Conservation (phyloP, 2,888 invertebrate species). For the Caenorhabditis afra region DNA sequence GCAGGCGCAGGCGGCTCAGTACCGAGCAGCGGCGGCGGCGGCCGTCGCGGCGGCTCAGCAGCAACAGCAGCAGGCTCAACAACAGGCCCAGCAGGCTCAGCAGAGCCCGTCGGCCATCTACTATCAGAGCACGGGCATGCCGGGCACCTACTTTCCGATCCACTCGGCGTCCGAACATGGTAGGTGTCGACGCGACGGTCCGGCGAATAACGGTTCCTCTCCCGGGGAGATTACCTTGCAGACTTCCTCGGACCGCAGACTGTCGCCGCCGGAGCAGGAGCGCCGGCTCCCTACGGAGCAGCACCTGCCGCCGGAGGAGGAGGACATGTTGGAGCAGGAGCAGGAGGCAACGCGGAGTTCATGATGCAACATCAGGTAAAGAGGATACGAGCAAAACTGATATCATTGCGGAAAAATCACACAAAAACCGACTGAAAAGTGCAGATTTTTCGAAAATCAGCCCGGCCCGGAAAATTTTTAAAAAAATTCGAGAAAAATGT, state of each 20-base stretch:
- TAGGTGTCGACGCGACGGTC: neutral
- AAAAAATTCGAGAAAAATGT: too few species aligned
- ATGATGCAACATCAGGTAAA: slow-evolving; percentile 50
- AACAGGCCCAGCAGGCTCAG: slow-evolving; percentile 13
- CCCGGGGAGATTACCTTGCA: slow-evolving; percentile 51
- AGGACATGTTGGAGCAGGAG: too few species aligned
- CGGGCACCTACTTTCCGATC: slow-evolving; percentile 41
- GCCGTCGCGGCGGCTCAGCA: slow-evolving; percentile 19
- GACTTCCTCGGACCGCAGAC: slow-evolving; percentile 46
- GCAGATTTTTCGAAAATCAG: too few species aligned
- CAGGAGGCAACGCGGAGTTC: slow-evolving; percentile 26
- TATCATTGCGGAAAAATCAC: too few species aligned
- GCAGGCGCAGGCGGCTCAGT: too few species aligned
- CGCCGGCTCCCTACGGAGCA: slow-evolving; percentile 13
- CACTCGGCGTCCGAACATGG: slow-evolving; percentile 50
- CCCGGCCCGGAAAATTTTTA: too few species aligned
- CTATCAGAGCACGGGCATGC: slow-evolving; percentile 19
- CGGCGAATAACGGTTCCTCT: slow-evolving; percentile 11
- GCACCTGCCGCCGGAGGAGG: too few species aligned
- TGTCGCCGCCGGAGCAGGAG: slow-evolving; percentile 20
- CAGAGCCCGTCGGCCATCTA: slow-evolving; percentile 33
- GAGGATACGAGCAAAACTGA: too few species aligned
- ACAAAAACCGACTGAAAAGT: too few species aligned
- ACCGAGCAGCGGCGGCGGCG: too few species aligned
- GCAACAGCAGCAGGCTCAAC: slow-evolving; percentile 4